Conservation (phyloP, 1,140 invertebrate species). For the Hormaphis cornu region DNA sequence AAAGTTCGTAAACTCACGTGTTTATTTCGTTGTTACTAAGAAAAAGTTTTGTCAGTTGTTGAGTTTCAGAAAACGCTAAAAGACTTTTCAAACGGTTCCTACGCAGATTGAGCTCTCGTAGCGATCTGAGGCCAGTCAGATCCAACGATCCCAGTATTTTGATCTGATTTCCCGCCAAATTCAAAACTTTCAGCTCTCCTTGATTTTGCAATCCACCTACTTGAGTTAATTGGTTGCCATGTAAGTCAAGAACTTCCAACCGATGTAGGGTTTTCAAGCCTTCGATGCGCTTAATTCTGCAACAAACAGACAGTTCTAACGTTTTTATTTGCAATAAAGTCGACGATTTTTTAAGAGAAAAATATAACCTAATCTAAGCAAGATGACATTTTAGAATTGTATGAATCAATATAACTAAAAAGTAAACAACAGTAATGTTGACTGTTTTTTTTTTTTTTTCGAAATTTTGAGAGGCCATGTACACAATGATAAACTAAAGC, state of each 20-base stretch:
- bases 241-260: slow-evolving; percentile 80
- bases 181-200: slow-evolving; percentile 71
- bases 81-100: slow-evolving; percentile 72
- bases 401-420: too few species aligned
- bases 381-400: too few species aligned
- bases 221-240: slow-evolving; percentile 74
- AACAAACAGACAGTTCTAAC: slow-evolving; percentile 35
- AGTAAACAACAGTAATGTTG: too few species aligned
- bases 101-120: slow-evolving; percentile 78
- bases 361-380: too few species aligned
- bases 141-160: slow-evolving; percentile 60
- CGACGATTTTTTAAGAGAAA: too few species aligned
- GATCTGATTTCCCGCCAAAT: slow-evolving; percentile 83
- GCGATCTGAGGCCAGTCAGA: slow-evolving; percentile 60
- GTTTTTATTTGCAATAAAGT: too few species aligned
- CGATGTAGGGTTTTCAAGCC: slow-evolving; percentile 60
- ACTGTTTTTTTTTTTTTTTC: too few species aligned
- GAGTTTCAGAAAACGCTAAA: slow-evolving; percentile 66
- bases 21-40: slow-evolving; percentile 78
- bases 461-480: too few species aligned
- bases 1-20: slow-evolving; percentile 45
- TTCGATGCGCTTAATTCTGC: slow-evolving; percentile 63
- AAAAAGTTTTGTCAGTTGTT: slow-evolving; percentile 71
- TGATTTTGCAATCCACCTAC: slow-evolving; percentile 53
- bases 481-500: too few species aligned